phyloP scores from a whole-genome alignment of 2,797 vertebrate genomes.

The Neosilurus mollespiculum region DNA sequence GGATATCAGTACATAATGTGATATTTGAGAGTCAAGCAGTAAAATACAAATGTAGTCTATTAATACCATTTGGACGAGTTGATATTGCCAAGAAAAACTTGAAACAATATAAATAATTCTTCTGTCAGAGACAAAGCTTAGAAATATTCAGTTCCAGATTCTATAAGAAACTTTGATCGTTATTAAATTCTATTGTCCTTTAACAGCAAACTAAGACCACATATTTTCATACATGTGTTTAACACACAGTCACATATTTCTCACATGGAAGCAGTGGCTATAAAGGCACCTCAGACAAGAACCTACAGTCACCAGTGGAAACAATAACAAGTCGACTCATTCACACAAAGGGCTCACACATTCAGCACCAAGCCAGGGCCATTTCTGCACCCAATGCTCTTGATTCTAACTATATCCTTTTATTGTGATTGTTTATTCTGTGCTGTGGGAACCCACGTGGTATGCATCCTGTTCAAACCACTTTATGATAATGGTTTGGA shows the following conservation, averaged over 20 bases:
- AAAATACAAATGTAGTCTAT: slow-evolving; percentile 58
- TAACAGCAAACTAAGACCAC: slow-evolving; percentile 6
- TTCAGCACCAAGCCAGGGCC: slow-evolving; percentile 45
- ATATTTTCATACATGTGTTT: slow-evolving; percentile 15
- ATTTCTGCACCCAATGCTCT: slow-evolving; percentile 49
- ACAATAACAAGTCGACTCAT: slow-evolving; percentile 64
- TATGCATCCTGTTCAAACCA: slow-evolving; percentile 59
- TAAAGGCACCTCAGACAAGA: slow-evolving; percentile 56
- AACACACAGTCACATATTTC: slow-evolving; percentile 51
- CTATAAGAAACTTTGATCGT: neutral
- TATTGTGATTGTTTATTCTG: slow-evolving; percentile 63
- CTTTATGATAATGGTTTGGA: slow-evolving; percentile 66
- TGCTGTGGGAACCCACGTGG: slow-evolving; percentile 57
- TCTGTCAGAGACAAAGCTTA: slow-evolving; percentile 40
- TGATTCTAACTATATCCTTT: slow-evolving; percentile 62
- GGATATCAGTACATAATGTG: slow-evolving; percentile 67
- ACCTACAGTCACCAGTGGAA: slow-evolving; percentile 62
- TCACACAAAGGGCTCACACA: slow-evolving; percentile 68
- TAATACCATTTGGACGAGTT: slow-evolving; percentile 62
- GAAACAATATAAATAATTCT: slow-evolving; percentile 8
- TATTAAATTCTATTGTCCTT: neutral
- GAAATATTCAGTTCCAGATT: slow-evolving; percentile 11
- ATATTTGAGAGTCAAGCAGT: slow-evolving; percentile 67
- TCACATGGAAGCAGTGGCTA: slow-evolving; percentile 43
- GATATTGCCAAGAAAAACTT: slow-evolving; percentile 17